Base-by-base conservation (phyloP, 2,888 invertebrate genomes). In the Rosalia funebris region DNA sequence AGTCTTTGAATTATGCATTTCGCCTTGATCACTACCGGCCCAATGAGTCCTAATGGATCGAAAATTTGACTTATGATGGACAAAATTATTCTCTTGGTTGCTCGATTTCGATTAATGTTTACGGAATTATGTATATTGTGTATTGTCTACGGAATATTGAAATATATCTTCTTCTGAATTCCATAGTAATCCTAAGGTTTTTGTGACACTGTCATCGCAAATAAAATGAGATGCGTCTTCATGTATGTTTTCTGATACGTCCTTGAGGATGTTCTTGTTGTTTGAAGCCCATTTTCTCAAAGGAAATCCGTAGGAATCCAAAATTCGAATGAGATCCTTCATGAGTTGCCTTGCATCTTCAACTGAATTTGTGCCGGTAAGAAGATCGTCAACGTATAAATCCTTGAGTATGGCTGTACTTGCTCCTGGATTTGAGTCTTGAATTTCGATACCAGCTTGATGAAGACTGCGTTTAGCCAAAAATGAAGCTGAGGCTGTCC, bases 361-460 rank as follows among this genome's bases (percentile, higher is more conserved):
- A 15, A 47, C 31, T 31, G 44, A 12, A 12, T 46, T 39, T 31
- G 47, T 42, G 3, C 56, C 52, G n/a, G 45, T 45, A 14, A 45
- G 15, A 4, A 72, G 50, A 59, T 77, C 76, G 48, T 78, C 75
- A 9, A 79, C 70, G 34, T 79, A 79, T 62, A 63, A 56, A 25
- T 57, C 36, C 1, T 17, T 50, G 19, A 32, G 17, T 2, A 60
- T 63, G 10, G 44, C 56, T 19, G 50, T 12, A 1, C 65, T 37
- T 4, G 64, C 69, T 11, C 37, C 3, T 7, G 62, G 60, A 34
- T 48, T 37, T 15, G 14, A 37, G 2, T 68, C 62, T 36, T 52
- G 52, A 11, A 47, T 54, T 15, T 75, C 71, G 0, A 57, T 4
- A 0, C 72, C 72, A 12, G 75, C 36, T 58, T 75, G 69, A 34